Conservation (phyloP, 2,888 invertebrate species). For the Apodemia hepburni region DNA sequence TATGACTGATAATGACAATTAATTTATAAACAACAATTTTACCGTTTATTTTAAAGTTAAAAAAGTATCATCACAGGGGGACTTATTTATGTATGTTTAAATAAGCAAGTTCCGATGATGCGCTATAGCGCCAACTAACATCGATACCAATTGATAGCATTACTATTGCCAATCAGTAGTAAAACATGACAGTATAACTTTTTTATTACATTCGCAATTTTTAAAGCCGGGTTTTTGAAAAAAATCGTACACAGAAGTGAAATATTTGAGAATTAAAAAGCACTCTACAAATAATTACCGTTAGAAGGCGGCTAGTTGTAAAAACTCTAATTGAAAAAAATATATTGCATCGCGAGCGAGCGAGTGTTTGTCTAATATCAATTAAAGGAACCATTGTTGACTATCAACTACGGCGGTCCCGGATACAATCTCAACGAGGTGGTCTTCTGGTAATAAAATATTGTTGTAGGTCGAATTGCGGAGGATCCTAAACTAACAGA, state of each 20-base stretch:
- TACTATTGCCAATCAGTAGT: too few species aligned
- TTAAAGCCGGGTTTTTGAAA: too few species aligned
- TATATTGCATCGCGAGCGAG: background rate
- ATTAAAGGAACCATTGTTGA: constrained; percentile 4
- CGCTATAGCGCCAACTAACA: too few species aligned
- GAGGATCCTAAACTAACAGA: constrained; percentile 36
- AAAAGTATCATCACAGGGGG: too few species aligned
- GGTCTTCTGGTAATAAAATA: constrained; percentile 33
- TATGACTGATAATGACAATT: background rate
- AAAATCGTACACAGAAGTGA: too few species aligned
- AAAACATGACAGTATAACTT: too few species aligned
- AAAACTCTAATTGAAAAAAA: background rate
- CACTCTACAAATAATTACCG: too few species aligned
- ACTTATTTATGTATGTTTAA: background rate
- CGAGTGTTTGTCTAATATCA: background rate
- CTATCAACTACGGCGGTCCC: constrained; percentile 3
- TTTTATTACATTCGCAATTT: too few species aligned
- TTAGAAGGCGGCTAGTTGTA: too few species aligned
- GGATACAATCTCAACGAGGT: constrained; percentile 25
- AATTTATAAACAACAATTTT: background rate
- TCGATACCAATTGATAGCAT: too few species aligned
- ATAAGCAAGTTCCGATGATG: background rate
- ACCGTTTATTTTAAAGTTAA: background rate
- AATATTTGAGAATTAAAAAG: too few species aligned
- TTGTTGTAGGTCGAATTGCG: constrained; percentile 29